A percentile compares a stretch with the other conserved stretches of the same genome.
phyloP scores from a whole-genome alignment of 2,888 invertebrate species.

The Plebejus anna region DNA sequence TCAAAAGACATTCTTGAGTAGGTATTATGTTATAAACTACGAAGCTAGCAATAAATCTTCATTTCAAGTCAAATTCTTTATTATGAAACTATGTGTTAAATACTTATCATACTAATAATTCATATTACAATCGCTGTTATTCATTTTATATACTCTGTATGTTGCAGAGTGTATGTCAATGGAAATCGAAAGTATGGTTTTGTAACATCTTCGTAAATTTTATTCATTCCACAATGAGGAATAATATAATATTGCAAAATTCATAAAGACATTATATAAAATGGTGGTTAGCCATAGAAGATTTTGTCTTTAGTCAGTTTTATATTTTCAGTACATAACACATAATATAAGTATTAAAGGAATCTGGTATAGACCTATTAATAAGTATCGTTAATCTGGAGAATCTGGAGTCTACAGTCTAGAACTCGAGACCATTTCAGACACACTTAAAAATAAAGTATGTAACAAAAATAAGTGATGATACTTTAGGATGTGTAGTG shows the following conservation, averaged over 20 bases:
- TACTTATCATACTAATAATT: neutral
- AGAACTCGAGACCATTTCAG: too few relatives aligned
- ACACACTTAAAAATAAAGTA: too few relatives aligned
- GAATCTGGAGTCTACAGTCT: too few relatives aligned
- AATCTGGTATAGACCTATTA: too few relatives aligned
- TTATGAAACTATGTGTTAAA: neutral
- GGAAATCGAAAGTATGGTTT: slow-evolving; percentile 13
- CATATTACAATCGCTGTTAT: neutral
- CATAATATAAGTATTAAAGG: too few relatives aligned
- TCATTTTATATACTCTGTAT: neutral
- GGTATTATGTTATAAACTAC: too few relatives aligned
- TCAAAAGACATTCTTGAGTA: too few relatives aligned
- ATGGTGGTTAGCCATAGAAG: neutral
- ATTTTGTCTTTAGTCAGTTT: neutral
- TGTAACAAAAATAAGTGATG: too few relatives aligned
- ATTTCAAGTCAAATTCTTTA: too few relatives aligned
- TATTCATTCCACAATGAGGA: slow-evolving; percentile 1
- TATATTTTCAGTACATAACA: neutral
- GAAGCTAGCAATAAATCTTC: neutral
- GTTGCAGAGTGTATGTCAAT: slow-evolving; percentile 10
- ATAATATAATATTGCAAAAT: neutral
- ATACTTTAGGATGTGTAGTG: too few relatives aligned
- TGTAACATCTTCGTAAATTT: neutral
- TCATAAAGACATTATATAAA: slow-evolving; percentile 15
- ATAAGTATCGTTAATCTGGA: too few relatives aligned